Base-by-base conservation (phyloP, 2,888 invertebrate genomes). In the Drosophila paranaensis region DNA sequence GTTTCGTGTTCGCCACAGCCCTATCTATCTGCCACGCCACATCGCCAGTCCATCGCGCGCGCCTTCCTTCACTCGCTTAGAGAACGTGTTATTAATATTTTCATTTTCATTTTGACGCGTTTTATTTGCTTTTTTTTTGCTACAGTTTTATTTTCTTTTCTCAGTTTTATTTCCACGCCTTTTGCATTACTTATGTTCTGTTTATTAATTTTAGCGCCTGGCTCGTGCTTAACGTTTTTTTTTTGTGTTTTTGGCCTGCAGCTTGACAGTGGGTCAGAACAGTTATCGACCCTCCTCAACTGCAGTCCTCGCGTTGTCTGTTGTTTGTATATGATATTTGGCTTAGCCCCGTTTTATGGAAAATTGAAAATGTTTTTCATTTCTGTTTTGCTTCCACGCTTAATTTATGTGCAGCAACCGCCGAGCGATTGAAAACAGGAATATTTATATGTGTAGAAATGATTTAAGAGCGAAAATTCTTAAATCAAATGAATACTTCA, bases 61-160 rank as follows among this genome's bases (percentile, higher is more conserved):
- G 20, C 42, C 39, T n/a, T 35, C 45, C 39, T 14, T 35, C 45
- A 0, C 14, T 42, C 30, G 8, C 25, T n/a, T 25, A 50, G 37
- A 71, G 56, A 60, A 48, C 71, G 65, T 69, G 82, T 84, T 83
- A 83, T 83, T 83, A 83, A 87, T 82, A 87, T 84, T 83, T 84
- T 87, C 84, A 84, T 83, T 87, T 71, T 66, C 78, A 82, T 82
- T 87, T 71, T 69, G 73, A 75, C 70, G 77, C 75, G 56, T 68
- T 84, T 77, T 83, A 82, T 82, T 82, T 82, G 62, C 37, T 57
- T 69, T 51, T 66, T 54, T 53, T 43, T 11, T 11, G 11, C 16
- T 16, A 9, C 42, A 30, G 50, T 63, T 56, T 37, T 40, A 3
- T 65, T 54, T 63, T 40, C 40, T 51, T 60, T 33, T 71, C 33